These are phyloP conservation scores for Benitochromis conjunctus DNA, from an alignment of 2,113 vertebrate species.

Conservation along the genomic window DNA sequence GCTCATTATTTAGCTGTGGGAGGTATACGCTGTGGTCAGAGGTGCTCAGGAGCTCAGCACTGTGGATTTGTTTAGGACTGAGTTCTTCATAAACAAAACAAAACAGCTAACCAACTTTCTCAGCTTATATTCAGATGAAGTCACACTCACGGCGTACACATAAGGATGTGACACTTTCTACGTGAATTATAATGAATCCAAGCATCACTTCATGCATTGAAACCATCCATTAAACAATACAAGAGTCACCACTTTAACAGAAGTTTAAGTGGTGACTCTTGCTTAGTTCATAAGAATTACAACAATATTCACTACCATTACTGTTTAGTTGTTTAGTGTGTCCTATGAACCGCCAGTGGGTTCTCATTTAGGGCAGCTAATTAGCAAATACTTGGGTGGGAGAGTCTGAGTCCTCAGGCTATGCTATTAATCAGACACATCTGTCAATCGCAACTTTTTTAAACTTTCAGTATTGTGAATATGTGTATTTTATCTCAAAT, in stretches of 20 bases:
- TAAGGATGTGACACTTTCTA: neutral
- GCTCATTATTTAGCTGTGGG: constrained; percentile 19
- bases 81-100: neutral
- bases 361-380: neutral
- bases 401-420: neutral
- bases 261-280: neutral
- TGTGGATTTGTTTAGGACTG: neutral
- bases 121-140: neutral
- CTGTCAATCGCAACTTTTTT: neutral
- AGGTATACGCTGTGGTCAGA: neutral
- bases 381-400: neutral
- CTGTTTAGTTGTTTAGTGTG: neutral
- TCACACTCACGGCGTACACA: neutral
- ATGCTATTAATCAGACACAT: neutral
- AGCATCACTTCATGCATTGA: neutral
- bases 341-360: neutral
- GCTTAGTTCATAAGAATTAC: neutral
- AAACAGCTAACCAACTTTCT: neutral
- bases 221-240: neutral
- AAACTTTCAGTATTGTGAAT: neutral
- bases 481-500: neutral
- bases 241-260: neutral
- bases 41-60: neutral
- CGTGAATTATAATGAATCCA: neutral
- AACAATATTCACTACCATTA: neutral